Evolutionary conservation across 2,888 invertebrate genomes (phyloP), one percentile per base, ranked within the genome.

Genomic region (Alsophila aescularia): DNA sequence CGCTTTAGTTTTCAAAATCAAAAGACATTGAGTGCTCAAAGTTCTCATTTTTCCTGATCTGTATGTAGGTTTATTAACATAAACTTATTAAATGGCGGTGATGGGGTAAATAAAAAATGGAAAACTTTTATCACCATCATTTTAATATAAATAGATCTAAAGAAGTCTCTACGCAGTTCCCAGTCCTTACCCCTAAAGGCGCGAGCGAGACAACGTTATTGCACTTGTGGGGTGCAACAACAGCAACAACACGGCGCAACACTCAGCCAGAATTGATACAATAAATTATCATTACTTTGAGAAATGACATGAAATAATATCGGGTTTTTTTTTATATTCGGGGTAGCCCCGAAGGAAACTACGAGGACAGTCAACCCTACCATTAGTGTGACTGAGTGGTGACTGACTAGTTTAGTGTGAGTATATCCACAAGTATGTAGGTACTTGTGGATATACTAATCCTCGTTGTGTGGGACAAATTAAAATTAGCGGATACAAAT

Each of bases 281-380:
- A 77, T 77, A 74, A 70, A 79, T 77, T 69, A 72, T 72, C 66
- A 77, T 77, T 77, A 76, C 37, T 52, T 57, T 12, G 35, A 43
- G 47, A 50, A 50, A 40, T 58, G 45, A 18, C 47, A 24, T 57
- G 54, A 61, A 60, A 67, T 69, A 64, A 69, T 58, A 48, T 36
- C 9, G 12, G 15, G 39, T n/a, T n/a, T n/a, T n/a, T 39, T 14
- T 35, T 44, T 54, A 31, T 32, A 32, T 53, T n/a, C 18, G 47
- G 52, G 41, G 37, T 7, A n/a, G 16, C 0, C 3, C 2, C 1
- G 3, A 13, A 5, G 32, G 10, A 32, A 32, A 0, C 13, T 32
- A 3, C n/a, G n/a, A 13, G 7, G 13, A 32, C 12, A 32, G 27
- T 27, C 21, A 21, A 21, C 21, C 21, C 21, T 6, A n/a, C n/a